Evolutionary conservation across 1,140 invertebrate genomes (phyloP).

Genomic region (Bombus soroeensis): DNA sequence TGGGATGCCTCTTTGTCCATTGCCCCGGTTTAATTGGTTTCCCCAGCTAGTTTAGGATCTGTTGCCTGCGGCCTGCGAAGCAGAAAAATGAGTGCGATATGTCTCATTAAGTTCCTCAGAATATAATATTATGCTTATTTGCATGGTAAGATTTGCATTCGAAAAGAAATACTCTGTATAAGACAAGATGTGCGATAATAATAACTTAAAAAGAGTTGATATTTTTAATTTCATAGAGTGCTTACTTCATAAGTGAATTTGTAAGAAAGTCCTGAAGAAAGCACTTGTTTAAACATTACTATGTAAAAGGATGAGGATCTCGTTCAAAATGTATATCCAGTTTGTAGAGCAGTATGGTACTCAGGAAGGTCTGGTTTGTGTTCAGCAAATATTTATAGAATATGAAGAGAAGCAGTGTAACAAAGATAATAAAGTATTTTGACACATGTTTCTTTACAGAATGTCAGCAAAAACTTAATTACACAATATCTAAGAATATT

Average conservation of each 20-base stretch:
- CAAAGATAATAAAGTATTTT: constrained; percentile 22
- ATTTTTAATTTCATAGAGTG: too few relatives aligned
- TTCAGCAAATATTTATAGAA: constrained; percentile 85
- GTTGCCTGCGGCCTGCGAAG: too few relatives aligned
- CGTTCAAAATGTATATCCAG: constrained; percentile 78
- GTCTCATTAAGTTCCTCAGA: constrained; percentile 64
- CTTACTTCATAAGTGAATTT: too few relatives aligned
- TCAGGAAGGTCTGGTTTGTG: constrained; percentile 84
- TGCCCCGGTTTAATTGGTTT: too few relatives aligned
- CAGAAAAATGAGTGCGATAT: constrained; percentile 32
- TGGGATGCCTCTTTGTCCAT: too few relatives aligned
- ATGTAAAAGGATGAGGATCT: constrained; percentile 89
- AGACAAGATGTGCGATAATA: constrained; percentile 10
- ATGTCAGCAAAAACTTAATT: background rate
- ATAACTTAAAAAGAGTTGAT: constrained; percentile 27
- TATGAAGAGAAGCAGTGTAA: constrained; percentile 84
- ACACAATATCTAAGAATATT: background rate
- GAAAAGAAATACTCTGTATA: constrained; percentile 39
- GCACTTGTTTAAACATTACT: constrained; percentile 89
- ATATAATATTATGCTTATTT: constrained; percentile 68
- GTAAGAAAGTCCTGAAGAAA: constrained; percentile 87
- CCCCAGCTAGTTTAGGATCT: too few relatives aligned
- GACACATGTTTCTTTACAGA: background rate
- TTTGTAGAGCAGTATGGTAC: constrained; percentile 91
- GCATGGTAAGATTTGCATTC: constrained; percentile 73